A percentile compares a stretch with the other conserved stretches of the same genome.
These are phyloP conservation scores for Drosophila equinoxialis DNA, from an alignment of 1,140 invertebrate genomes.

Conservation along the genomic window DNA sequence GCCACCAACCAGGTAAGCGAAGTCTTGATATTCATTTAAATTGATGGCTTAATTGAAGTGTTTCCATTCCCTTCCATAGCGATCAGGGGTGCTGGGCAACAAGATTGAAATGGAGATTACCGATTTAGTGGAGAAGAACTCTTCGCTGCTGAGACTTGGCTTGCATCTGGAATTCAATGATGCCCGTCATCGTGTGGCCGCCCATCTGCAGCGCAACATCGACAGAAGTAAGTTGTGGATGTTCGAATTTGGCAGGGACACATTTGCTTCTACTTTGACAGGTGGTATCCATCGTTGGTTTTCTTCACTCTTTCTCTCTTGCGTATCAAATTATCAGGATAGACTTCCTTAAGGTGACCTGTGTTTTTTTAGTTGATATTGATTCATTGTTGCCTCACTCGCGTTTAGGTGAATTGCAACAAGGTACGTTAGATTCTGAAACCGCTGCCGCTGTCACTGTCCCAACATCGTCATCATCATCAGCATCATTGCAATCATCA, in stretches of 20 bases:
- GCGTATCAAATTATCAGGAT: slow-evolving; percentile 50
- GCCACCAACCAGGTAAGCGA: slow-evolving; percentile 95
- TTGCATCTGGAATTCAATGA: slow-evolving; percentile 98
- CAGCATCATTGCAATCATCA: slow-evolving; percentile 45
- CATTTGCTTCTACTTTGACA: slow-evolving; percentile 32
- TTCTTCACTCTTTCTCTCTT: slow-evolving; percentile 22
- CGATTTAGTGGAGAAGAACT: slow-evolving; percentile 95
- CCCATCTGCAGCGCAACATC: slow-evolving; percentile 97
- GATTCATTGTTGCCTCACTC: slow-evolving; percentile 48
- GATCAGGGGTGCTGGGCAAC: slow-evolving; percentile 96
- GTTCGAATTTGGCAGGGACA: slow-evolving; percentile 8
- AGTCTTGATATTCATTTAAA: background rate
- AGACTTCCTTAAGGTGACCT: slow-evolving; percentile 1
- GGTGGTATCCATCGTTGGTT: slow-evolving; percentile 70
- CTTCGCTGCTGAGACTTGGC: slow-evolving; percentile 94
- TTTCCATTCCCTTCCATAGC: slow-evolving; percentile 85
- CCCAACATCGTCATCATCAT: slow-evolving; percentile 36
- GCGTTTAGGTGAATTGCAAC: slow-evolving; percentile 78
- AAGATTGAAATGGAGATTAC: slow-evolving; percentile 99
- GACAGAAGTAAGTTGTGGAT: slow-evolving; percentile 93
- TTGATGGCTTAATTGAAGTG: background rate
- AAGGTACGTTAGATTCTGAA: slow-evolving; percentile 73
- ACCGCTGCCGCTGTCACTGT: slow-evolving; percentile 26
- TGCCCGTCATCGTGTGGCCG: slow-evolving; percentile 95
- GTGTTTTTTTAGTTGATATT: slow-evolving; percentile 26